Percentiles rank a stretch among this genome's conserved stretches.
Conservation (phyloP, 2,888 invertebrate species). For the Hypercompe scribonia region DNA sequence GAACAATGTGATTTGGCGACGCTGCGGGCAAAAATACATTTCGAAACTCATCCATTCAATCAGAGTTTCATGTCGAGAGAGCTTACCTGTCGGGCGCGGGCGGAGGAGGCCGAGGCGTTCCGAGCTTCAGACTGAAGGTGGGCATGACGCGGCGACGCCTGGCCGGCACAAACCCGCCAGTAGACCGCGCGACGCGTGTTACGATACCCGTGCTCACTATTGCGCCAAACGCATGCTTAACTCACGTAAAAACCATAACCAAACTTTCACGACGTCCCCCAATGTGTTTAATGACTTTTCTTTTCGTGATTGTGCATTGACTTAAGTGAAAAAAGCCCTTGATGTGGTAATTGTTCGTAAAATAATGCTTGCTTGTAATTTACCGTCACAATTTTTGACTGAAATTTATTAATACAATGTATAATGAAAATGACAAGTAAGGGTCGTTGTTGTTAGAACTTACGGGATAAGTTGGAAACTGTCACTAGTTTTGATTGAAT, state of each 20-base stretch:
- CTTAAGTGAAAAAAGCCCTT: conserved; percentile 41
- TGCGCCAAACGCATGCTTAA: conserved; percentile 55
- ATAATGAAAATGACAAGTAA: conserved; percentile 51
- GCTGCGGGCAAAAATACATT: conserved; percentile 49
- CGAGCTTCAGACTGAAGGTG: conserved; percentile 56
- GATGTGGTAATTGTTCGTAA: conserved; percentile 23
- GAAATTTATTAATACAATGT: conserved; percentile 46
- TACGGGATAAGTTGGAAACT: conserved; percentile 45
- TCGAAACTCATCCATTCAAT: conserved; percentile 59
- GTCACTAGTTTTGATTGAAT: conserved; percentile 50
- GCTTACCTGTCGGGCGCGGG: conserved; percentile 68
- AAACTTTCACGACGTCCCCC: conserved; percentile 57
- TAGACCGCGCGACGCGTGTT: conserved; percentile 69
- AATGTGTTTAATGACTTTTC: conserved; percentile 33
- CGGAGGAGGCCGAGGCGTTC: conserved; percentile 62
- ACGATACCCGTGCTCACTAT: conserved; percentile 46
- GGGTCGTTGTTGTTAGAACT: conserved; percentile 46
- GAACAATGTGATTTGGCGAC: conserved; percentile 50
- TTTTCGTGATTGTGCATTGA: conserved; percentile 45
- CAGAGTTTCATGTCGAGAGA: conserved; percentile 53
- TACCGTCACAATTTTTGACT: conserved; percentile 25
- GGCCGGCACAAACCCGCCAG: conserved; percentile 56
- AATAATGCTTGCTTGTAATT: conserved; percentile 14
- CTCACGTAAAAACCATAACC: conserved; percentile 56
- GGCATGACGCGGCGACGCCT: conserved; percentile 48